phyloP scores from a whole-genome alignment of 2,888 invertebrate species.

The Drosophila siamana region DNA sequence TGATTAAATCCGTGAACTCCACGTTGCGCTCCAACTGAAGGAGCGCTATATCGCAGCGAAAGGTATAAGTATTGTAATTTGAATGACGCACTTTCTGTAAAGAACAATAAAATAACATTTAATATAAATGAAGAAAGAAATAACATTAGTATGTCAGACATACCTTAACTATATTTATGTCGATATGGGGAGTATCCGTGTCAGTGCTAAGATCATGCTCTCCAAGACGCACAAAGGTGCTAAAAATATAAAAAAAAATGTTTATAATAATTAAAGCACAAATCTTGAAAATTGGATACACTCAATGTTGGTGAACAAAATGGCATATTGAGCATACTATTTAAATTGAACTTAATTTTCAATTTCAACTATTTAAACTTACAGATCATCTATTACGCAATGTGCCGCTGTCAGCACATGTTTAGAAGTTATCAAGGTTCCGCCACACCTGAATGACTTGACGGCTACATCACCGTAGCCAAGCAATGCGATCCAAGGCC shows the following conservation, averaged over 20 bases:
- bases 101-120: not conserved
- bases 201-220: slow-evolving; percentile 90
- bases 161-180: slow-evolving; percentile 87
- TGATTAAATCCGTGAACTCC: slow-evolving; percentile 87
- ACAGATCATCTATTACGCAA: slow-evolving; percentile 81
- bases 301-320: too few species aligned
- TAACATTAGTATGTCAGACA: slow-evolving; percentile 37
- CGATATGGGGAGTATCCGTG: slow-evolving; percentile 87
- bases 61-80: slow-evolving; percentile 83
- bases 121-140: not conserved
- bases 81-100: slow-evolving; percentile 73
- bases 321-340: too few species aligned
- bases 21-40: slow-evolving; percentile 88
- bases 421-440: slow-evolving; percentile 85
- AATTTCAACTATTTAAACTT: slow-evolving; percentile 53
- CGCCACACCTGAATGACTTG: slow-evolving; percentile 85
- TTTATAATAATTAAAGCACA: too few species aligned
- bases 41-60: slow-evolving; percentile 92
- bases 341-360: too few species aligned
- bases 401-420: slow-evolving; percentile 90
- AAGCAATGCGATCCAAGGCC: slow-evolving; percentile 92
- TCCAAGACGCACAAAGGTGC: slow-evolving; percentile 88
- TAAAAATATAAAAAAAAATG: slow-evolving; percentile 30
- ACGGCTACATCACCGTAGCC: slow-evolving; percentile 87
- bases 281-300: too few species aligned